These are phyloP conservation scores for Orientallactaga sibirica DNA, from an alignment of 2,797 vertebrate species.

Conservation along the genomic window DNA sequence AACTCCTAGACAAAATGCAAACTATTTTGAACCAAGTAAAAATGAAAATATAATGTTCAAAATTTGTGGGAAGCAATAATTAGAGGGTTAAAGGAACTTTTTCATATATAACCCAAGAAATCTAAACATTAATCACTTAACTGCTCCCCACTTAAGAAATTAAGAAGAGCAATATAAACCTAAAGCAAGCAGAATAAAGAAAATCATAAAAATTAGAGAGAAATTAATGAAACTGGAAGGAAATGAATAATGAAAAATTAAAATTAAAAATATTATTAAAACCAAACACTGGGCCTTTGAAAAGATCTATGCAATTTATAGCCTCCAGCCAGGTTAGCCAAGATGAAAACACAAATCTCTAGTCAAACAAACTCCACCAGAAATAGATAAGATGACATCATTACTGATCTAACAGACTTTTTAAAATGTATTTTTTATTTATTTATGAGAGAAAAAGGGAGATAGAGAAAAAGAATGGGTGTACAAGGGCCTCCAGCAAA, in stretches of 20 bases:
- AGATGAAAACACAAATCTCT: neutral
- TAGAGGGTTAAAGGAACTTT: neutral
- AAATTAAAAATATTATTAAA: conserved; percentile 24
- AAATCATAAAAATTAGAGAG: conserved; percentile 42
- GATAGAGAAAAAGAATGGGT: too few species aligned
- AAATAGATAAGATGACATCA: neutral
- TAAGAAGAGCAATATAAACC: neutral
- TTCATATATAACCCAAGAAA: neutral
- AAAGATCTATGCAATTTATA: conserved; percentile 42
- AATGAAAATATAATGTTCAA: conserved; percentile 64
- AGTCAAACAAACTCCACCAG: neutral
- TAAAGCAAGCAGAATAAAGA: conserved; percentile 39
- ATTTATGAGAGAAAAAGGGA: too few species aligned
- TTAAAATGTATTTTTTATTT: neutral
- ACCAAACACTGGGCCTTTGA: conserved; percentile 1
- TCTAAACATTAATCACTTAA: conserved; percentile 47
- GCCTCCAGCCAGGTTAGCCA: conserved; percentile 6
- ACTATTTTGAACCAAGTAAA: conserved; percentile 54
- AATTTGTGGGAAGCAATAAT: conserved; percentile 7
- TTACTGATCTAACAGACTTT: neutral
- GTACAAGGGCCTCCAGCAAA: too few species aligned
- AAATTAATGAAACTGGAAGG: conserved; percentile 53
- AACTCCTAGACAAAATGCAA: conserved; percentile 36
- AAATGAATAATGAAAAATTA: neutral
- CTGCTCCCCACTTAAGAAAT: conserved; percentile 10